These are phyloP conservation scores for Archivesica marissinica DNA, from an alignment of 1,140 invertebrate genomes.

Conservation along the genomic window DNA sequence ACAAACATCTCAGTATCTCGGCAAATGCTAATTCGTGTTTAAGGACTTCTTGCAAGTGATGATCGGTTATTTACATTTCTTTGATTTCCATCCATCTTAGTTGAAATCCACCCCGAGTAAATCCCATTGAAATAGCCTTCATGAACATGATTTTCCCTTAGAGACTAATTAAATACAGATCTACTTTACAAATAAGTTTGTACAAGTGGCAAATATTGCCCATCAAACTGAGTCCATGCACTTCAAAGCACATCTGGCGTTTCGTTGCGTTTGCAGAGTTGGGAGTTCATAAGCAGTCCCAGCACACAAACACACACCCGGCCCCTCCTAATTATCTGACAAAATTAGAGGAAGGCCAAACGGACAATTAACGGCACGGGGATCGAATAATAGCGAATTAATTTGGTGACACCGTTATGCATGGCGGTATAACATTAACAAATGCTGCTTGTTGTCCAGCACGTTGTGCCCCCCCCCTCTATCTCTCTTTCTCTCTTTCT, in stretches of 20 bases:
- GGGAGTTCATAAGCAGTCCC: no score
- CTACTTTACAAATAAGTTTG: slow-evolving; percentile 60
- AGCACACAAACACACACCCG: no score
- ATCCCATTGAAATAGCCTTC: slow-evolving; percentile 44
- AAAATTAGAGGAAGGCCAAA: no score
- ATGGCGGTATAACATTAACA: no score
- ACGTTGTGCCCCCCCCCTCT: no score
- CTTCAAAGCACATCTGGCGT: slow-evolving; percentile 60
- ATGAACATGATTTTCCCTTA: slow-evolving; percentile 49
- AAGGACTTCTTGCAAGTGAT: slow-evolving; percentile 16
- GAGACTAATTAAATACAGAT: slow-evolving; percentile 61
- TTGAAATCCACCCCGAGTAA: slow-evolving; percentile 15
- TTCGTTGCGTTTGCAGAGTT: not conserved
- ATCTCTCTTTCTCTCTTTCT: no score
- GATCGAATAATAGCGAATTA: no score
- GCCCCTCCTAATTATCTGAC: no score
- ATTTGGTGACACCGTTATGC: no score
- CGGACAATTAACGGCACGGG: no score
- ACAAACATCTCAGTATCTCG: slow-evolving; percentile 42
- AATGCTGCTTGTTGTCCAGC: no score
- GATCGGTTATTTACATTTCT: slow-evolving; percentile 59
- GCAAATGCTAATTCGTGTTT: slow-evolving; percentile 58
- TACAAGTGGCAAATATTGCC: slow-evolving; percentile 59
- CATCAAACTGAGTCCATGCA: slow-evolving; percentile 28
- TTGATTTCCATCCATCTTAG: slow-evolving; percentile 24